Base-by-base conservation (phyloP, 2,888 invertebrate species). In the Rhagophthalmus giganteus region DNA sequence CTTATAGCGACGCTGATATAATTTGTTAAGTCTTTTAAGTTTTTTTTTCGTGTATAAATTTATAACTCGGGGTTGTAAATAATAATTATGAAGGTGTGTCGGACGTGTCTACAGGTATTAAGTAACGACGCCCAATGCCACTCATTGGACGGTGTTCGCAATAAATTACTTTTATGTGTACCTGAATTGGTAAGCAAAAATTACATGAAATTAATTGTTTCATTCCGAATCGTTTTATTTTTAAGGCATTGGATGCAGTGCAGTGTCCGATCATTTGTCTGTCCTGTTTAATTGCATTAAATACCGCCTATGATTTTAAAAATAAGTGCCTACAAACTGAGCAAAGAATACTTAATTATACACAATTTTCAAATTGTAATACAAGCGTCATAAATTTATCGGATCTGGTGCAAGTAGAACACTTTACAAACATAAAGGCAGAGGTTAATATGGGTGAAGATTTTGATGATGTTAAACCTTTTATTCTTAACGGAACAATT, bases 111-210 rank as follows among this genome's bases (percentile, higher is more conserved):
- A 7, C 37, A 50, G 11, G 42, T 44, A 9, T 12, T 50, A 26
- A 32, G 26, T 33, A 33, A 38, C n/a, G 50, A 50, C 15, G 37
- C 31, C 4, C 31, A 13, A n/a, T 50, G 25, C 9, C 20, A 31
- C 25, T 16, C 33, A n/a, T 11, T 50, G 13, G 38, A 50, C 15
- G 33, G 42, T 3, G 10, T 50, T 26, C 37, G 37, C 6, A 50
- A 30, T 2, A 50, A 50, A 32, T 24, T 50, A 16, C 26, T 44
- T 7, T 13, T 26, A 12, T 50, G 42, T 32, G 38, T 50, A 12
- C 50, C 50, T 7, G 50, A 50, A 38, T 8, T 50, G 16, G 50
- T 50, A 28, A 37, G 37, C 33, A 26, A n/a, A n/a, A n/a, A n/a
- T n/a, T n/a, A n/a, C n/a, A n/a, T 16, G 2, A 20, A 10, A 11